Conservation (phyloP, 2,113 vertebrate species). For the Planiliza haematocheilus region DNA sequence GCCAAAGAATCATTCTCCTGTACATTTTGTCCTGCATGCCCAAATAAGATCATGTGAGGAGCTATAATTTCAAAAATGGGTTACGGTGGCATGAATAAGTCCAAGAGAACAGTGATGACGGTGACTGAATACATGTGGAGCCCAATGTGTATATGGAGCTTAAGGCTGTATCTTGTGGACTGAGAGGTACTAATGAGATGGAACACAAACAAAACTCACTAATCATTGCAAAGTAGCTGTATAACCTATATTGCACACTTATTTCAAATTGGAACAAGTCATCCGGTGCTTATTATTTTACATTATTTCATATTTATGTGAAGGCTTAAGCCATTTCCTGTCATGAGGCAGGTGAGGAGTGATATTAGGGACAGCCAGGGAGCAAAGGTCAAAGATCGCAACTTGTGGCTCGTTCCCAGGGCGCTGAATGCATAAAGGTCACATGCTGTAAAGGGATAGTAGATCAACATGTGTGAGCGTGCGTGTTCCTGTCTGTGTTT, state of each 20-base stretch:
- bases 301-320: background rate
- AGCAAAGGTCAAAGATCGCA: background rate
- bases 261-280: constrained; percentile 1
- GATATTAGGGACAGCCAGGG: background rate
- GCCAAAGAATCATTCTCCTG: background rate
- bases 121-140: background rate
- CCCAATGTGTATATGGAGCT: constrained; percentile 18
- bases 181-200: background rate
- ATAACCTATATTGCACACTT: background rate
- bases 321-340: background rate
- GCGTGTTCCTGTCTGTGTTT: background rate
- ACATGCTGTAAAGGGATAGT: background rate
- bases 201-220: background rate
- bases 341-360: no score
- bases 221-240: background rate
- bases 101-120: background rate
- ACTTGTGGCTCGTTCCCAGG: background rate
- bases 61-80: constrained; percentile 13
- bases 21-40: constrained; percentile 7
- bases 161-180: background rate
- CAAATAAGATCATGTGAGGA: constrained; percentile 26
- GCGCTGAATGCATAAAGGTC: background rate
- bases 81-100: constrained; percentile 5
- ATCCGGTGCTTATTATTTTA: background rate
- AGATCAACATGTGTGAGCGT: background rate